phyloP scores from a whole-genome alignment of 1,140 invertebrate species.

The Monomorium pharaonis region DNA sequence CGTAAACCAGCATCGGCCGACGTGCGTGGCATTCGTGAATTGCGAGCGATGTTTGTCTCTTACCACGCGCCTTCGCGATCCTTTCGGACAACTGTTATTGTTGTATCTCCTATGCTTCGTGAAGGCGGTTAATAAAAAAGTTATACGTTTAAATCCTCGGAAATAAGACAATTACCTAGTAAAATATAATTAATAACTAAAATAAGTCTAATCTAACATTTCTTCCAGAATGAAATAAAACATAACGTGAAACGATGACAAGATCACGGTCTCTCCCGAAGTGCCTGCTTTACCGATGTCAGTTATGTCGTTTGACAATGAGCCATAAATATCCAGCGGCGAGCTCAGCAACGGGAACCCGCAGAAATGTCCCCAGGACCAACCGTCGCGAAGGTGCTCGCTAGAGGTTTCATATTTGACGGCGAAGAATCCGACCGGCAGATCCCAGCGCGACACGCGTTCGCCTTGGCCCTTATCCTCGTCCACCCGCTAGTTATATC shows the following conservation, averaged over 20 bases:
- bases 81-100: background rate
- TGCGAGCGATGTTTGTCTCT: slow-evolving; percentile 49
- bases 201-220: background rate
- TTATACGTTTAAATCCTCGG: background rate
- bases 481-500: slow-evolving; percentile 40
- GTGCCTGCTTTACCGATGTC: slow-evolving; percentile 3
- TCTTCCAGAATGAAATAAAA: background rate
- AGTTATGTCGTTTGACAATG: slow-evolving; percentile 57
- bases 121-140: background rate
- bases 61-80: background rate
- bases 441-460: slow-evolving; percentile 31
- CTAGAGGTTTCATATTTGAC: slow-evolving; percentile 57
- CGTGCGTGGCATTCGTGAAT: slow-evolving; percentile 67
- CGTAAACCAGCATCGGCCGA: slow-evolving; percentile 51
- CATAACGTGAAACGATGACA: background rate
- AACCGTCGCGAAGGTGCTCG: slow-evolving; percentile 61
- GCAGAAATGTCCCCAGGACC: slow-evolving; percentile 63
- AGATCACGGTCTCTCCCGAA: background rate
- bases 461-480: slow-evolving; percentile 8
- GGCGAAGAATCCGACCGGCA: background rate
- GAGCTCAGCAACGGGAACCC: slow-evolving; percentile 19
- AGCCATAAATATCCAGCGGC: slow-evolving; percentile 68
- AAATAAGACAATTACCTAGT: background rate
- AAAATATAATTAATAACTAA: background rate
- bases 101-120: background rate